Percentiles rank a stretch among this genome's conserved stretches.
Conservation (phyloP, 2,797 vertebrate genomes). For the Sardinella longiceps region DNA sequence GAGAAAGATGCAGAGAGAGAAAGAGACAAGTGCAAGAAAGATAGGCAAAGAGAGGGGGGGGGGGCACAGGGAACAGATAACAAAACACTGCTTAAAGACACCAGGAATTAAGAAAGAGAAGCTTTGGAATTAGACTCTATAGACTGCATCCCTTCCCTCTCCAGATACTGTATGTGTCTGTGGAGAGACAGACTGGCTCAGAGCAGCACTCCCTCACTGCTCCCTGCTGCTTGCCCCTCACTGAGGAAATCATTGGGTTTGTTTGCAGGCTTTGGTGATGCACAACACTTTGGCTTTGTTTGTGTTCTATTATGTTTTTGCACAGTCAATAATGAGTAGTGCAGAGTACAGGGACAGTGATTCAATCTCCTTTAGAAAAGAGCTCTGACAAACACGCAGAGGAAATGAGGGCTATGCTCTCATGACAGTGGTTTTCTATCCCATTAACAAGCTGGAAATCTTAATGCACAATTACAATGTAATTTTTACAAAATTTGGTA, state of each 20-base stretch:
- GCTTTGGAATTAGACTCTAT: not conserved
- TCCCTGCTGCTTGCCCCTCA: conserved; percentile 5
- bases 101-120: not conserved
- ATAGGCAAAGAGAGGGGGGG: not conserved
- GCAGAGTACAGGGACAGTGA: not conserved
- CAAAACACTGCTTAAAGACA: not conserved
- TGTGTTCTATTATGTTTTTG: not conserved
- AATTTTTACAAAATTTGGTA: not conserved
- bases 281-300: conserved; percentile 14
- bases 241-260: conserved; percentile 17
- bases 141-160: not conserved
- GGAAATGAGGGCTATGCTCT: not conserved
- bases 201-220: not conserved
- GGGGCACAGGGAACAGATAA: not conserved
- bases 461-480: not conserved
- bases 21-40: not conserved
- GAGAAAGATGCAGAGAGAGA: conserved; percentile 39
- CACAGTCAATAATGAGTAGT: not conserved
- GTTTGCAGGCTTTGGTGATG: conserved; percentile 28
- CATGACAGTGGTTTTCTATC: not conserved
- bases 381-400: not conserved
- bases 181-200: not conserved
- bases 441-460: not conserved
- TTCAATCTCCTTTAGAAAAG: not conserved
- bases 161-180: not conserved